phyloP scores from a whole-genome alignment of 2,888 invertebrate genomes.

The Polydrusus pterygomalis region DNA sequence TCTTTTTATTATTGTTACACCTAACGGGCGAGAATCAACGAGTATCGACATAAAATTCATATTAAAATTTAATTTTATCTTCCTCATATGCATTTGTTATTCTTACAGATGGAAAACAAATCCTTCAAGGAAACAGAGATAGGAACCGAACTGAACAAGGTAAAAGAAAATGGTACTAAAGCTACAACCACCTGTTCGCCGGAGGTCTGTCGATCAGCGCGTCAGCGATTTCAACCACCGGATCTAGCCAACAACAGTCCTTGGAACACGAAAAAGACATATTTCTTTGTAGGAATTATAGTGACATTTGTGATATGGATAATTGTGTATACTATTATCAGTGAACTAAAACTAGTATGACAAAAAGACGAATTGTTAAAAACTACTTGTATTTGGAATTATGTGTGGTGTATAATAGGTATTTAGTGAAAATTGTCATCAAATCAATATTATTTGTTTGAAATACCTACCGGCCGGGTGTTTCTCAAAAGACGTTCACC shows the following conservation, averaged over 20 bases:
- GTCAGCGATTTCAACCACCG: slow-evolving; percentile 66
- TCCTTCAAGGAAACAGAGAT: slow-evolving; percentile 66
- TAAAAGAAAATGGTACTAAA: slow-evolving; percentile 60
- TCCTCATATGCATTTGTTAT: background rate
- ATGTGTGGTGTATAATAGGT: slow-evolving; percentile 7
- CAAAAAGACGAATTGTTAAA: background rate
- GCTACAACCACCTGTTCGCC: slow-evolving; percentile 64
- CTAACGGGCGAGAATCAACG: too few relatives aligned
- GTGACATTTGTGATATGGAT: slow-evolving; percentile 73
- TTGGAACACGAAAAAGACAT: slow-evolving; percentile 74
- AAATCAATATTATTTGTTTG: background rate
- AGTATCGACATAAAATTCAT: too few relatives aligned
- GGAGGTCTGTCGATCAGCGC: slow-evolving; percentile 69
- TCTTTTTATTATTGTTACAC: too few relatives aligned
- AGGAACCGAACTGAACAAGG: slow-evolving; percentile 66
- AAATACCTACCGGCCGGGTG: too few relatives aligned
- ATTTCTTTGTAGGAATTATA: slow-evolving; percentile 72
- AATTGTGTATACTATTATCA: slow-evolving; percentile 69
- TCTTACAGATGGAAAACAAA: slow-evolving; percentile 73
- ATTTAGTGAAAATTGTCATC: background rate
- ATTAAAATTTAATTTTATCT: background rate
- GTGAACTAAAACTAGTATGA: slow-evolving; percentile 66
- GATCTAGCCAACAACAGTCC: slow-evolving; percentile 72
- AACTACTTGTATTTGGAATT: background rate
- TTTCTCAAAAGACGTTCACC: too few relatives aligned